Evolutionary conservation across 2,113 vertebrate genomes (phyloP), one percentile per base, ranked within the genome.

Genomic region (Hippopotamus amphibius): DNA sequence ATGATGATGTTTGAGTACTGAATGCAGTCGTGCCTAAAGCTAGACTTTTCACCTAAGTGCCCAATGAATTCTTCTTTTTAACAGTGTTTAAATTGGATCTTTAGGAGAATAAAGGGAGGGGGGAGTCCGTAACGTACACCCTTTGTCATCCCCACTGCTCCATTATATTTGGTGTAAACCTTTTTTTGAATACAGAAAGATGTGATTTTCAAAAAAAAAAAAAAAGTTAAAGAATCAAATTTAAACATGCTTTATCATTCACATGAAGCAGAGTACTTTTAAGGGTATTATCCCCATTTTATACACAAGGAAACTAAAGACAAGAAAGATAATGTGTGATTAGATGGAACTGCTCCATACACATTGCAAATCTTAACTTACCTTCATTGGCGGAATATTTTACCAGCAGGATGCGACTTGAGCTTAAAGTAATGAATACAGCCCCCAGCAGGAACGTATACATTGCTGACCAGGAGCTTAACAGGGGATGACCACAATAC

Each of bases 331-430:
- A 71, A 84, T 6, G 26, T 84, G 65, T 11, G 9, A 88, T 83
- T 53, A 90, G 48, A 59, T 19, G 9, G 2, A 91, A 88, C 12
- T 37, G 37, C 37, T 83, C 33, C 53, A 57, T 50, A 55, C 7
- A 65, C 41, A 89, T 15, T 55, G 5, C 50, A 48, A 59, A 14
- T 59, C 41, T 93, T 83, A 92, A 91, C 94, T 88, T 98, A 99
- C 99, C 99, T 96, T 99, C 99, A 94, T 99, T 99, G 59, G 99
- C 99, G 33, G 99, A 99, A 77, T 99, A 99, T 96, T 99, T 99
- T 97, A 99, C 99, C 95, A 99, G 98, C 74, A 99, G 98, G 86
- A 99, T 99, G 80, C 99, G 99, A 98, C 99, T 99, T 84, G 99
- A 99, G 43, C 99, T 99, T 96, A 99, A 79, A 0, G 94, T 85